Evolutionary conservation across 2,113 vertebrate genomes (phyloP).

Genomic region (Eolophus roseicapilla): DNA sequence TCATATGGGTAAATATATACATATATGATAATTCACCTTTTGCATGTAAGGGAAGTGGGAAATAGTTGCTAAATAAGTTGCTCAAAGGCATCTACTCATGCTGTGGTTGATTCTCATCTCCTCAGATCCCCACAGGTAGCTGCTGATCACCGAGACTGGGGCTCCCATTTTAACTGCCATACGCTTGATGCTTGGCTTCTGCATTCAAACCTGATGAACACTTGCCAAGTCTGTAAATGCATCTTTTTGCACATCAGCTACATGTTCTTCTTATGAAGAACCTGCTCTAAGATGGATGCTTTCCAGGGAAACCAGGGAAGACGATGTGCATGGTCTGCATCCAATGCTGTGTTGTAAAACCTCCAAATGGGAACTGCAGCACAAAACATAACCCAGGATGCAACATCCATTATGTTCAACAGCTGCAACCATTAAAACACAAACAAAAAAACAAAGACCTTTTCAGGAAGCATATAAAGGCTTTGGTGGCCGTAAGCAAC

Average conservation of each 20-base stretch:
- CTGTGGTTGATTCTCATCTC: background rate
- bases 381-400: background rate
- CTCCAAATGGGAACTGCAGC: background rate
- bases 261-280: background rate
- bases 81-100: background rate
- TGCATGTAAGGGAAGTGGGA: background rate
- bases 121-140: background rate
- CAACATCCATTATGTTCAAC: background rate
- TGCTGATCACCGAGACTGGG: background rate
- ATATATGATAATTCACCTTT: background rate
- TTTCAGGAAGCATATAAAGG: background rate
- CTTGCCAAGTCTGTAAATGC: background rate
- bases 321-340: background rate
- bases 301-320: background rate
- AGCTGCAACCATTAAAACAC: background rate
- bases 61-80: background rate
- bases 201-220: background rate
- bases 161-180: background rate
- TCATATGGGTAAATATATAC: background rate
- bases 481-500: background rate
- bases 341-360: background rate
- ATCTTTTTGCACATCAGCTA: background rate
- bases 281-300: background rate
- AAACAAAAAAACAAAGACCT: background rate
- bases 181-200: background rate